A percentile compares a stretch with the other conserved stretches of the same genome.
These are phyloP conservation scores for Solenopsis fugax DNA, from an alignment of 1,140 invertebrate species.

Conservation along the genomic window DNA sequence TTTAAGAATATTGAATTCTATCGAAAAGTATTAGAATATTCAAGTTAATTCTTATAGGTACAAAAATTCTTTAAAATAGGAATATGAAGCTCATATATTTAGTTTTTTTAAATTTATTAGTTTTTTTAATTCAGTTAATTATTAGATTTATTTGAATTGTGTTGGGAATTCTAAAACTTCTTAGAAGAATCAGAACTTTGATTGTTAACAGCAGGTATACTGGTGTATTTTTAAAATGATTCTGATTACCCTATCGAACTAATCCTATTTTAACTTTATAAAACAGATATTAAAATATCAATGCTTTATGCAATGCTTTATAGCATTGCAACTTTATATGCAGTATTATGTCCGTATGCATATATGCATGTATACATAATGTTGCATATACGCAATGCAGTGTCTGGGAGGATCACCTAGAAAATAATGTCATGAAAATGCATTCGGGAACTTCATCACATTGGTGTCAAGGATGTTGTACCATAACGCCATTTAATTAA, in stretches of 20 bases:
- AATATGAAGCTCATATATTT: neutral
- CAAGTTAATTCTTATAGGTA: neutral
- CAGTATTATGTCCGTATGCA: neutral
- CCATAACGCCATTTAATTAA: constrained; percentile 17
- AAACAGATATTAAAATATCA: constrained; percentile 11
- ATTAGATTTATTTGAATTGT: neutral
- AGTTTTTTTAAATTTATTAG: neutral
- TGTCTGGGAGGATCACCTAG: neutral
- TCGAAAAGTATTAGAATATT: neutral
- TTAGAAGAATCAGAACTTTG: neutral
- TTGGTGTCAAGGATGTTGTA: constrained; percentile 32
- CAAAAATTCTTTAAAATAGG: neutral
- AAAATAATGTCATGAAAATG: constrained; percentile 46
- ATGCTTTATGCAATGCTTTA: neutral
- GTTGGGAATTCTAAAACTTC: neutral
- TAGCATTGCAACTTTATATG: constrained; percentile 25
- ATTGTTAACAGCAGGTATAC: neutral
- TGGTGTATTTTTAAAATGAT: neutral
- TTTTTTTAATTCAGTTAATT: neutral
- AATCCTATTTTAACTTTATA: neutral
- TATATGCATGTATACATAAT: neutral
- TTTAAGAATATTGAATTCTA: neutral
- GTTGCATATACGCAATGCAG: neutral
- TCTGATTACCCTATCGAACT: constrained; percentile 25
- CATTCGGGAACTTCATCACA: neutral